Conservation (phyloP, 92 coral and sea anemone species). For the Epizoanthus rinbou region DNA sequence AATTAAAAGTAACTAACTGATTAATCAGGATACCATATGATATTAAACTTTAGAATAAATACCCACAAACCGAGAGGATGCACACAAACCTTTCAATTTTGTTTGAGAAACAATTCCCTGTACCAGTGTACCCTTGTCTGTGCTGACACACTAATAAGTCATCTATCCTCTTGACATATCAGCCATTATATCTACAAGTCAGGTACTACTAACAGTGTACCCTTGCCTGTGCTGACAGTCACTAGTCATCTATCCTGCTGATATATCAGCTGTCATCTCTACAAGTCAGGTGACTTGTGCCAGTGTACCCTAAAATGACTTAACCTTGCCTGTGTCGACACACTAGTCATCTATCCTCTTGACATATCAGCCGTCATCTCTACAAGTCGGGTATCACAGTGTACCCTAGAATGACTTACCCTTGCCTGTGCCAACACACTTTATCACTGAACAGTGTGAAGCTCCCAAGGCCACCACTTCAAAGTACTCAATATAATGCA, state of each 20-base stretch:
- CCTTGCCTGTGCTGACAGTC: slow-evolving; percentile 87
- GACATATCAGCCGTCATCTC: not conserved
- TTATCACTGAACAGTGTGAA: slow-evolving; percentile 86
- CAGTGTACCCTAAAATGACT: not conserved
- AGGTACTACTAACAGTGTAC: no score
- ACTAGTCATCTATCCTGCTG: slow-evolving; percentile 42
- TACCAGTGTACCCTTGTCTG: slow-evolving; percentile 60
- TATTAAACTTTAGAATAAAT: no score
- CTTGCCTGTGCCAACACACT: slow-evolving; percentile 86
- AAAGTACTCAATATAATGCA: slow-evolving; percentile 74
- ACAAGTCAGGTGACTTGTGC: no score
- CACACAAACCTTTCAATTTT: no score
- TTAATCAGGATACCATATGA: not conserved
- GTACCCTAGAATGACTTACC: slow-evolving; percentile 47
- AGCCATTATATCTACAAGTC: no score
- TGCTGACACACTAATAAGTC: slow-evolving; percentile 73
- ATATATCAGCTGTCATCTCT: not conserved
- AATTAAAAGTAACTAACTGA: not conserved
- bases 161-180: not conserved
- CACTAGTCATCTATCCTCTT: slow-evolving; percentile 56
- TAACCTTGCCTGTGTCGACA: slow-evolving; percentile 86
- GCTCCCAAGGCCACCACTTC: slow-evolving; percentile 97
- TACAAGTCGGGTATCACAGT: no score
- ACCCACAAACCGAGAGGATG: no score
- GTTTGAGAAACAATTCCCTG: no score